Evolutionary conservation across 2,797 vertebrate species (phyloP).

Genomic region (Chaetodon trifasciatus): DNA sequence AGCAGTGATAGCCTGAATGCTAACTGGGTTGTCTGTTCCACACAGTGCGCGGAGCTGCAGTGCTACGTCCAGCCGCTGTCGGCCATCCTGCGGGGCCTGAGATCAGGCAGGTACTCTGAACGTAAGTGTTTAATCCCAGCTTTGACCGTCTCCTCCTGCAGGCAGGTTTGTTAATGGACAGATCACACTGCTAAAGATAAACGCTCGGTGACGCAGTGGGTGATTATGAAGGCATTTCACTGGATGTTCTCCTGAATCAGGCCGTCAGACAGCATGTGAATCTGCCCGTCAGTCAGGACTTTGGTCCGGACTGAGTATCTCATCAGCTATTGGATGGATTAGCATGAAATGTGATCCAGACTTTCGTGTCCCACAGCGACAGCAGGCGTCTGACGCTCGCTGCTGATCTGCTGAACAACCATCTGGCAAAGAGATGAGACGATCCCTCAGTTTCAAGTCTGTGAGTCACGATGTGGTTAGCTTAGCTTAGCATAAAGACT

Average conservation of each 20-base stretch:
- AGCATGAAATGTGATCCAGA: neutral
- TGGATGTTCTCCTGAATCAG: slow-evolving; percentile 4
- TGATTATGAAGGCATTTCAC: neutral
- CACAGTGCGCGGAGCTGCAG: slow-evolving; percentile 73
- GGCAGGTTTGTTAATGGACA: slow-evolving; percentile 13
- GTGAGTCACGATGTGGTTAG: neutral
- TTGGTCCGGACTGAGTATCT: neutral
- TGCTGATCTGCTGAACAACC: neutral
- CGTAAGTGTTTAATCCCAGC: slow-evolving; percentile 66
- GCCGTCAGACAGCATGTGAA: neutral
- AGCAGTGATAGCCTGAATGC: neutral
- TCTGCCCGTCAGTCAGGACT: neutral
- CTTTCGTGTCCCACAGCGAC: neutral
- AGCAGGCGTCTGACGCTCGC: neutral
- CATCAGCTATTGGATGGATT: neutral
- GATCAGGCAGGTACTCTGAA: slow-evolving; percentile 74
- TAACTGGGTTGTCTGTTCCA: slow-evolving; percentile 37
- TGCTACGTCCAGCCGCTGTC: slow-evolving; percentile 72
- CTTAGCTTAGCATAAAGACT: neutral
- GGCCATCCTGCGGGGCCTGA: slow-evolving; percentile 72
- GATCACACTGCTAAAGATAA: slow-evolving; percentile 26
- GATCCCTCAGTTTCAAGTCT: too few species aligned
- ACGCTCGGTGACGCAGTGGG: neutral
- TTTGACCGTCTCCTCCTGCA: neutral
- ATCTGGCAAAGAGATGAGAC: too few species aligned